Evolutionary conservation across 1,140 invertebrate species (phyloP).

Genomic region (Drosophila prosaltans): DNA sequence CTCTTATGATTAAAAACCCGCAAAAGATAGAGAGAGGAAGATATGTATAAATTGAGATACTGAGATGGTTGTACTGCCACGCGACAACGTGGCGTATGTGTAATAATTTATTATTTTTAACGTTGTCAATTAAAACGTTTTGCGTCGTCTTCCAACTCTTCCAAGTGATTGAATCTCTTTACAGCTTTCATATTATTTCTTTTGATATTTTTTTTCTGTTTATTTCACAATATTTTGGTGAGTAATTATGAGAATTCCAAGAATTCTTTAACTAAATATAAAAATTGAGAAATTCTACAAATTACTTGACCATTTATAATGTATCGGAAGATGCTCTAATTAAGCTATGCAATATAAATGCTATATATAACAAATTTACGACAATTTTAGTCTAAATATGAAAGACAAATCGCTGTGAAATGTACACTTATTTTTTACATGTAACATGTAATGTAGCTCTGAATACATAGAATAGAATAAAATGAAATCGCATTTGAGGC

Average conservation of each 20-base stretch:
- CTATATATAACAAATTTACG: too few relatives aligned
- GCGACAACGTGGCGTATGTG: slow-evolving; percentile 66
- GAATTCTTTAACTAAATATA: not conserved
- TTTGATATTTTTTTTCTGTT: slow-evolving; percentile 5
- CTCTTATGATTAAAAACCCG: not conserved
- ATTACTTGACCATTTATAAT: too few relatives aligned
- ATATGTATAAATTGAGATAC: not conserved
- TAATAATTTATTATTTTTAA: slow-evolving; percentile 38
- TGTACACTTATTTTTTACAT: too few relatives aligned
- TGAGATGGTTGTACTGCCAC: slow-evolving; percentile 25
- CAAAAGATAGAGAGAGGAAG: not conserved
- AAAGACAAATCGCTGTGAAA: too few relatives aligned
- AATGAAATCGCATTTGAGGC: too few relatives aligned
- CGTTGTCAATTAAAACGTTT: slow-evolving; percentile 29
- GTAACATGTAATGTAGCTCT: too few relatives aligned
- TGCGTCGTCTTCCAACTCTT: not conserved
- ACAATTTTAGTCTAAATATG: too few relatives aligned
- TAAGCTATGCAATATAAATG: too few relatives aligned
- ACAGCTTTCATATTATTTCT: slow-evolving; percentile 13
- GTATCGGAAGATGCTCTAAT: too few relatives aligned
- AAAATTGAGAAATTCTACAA: too few relatives aligned
- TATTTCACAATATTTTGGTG: slow-evolving; percentile 6
- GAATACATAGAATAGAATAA: too few relatives aligned
- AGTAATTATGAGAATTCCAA: not conserved
- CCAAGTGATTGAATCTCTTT: slow-evolving; percentile 4